Evolutionary conservation across 2,888 invertebrate genomes (phyloP).

Genomic region (Acronicta alni): DNA sequence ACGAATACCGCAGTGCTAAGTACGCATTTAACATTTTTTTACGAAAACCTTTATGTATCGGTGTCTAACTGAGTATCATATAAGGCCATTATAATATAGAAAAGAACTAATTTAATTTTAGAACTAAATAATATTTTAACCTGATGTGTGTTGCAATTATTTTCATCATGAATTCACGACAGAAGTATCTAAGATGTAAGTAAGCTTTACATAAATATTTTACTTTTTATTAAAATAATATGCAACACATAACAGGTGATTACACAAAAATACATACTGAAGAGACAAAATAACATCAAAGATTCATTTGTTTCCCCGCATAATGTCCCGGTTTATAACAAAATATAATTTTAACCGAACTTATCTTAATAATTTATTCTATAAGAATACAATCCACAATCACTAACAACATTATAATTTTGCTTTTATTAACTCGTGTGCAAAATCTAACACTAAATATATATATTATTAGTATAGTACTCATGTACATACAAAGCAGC

Average conservation of each 20-base stretch:
- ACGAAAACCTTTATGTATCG: constrained; percentile 16
- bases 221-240: constrained; percentile 8
- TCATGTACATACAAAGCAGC: constrained; percentile 12
- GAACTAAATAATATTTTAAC: constrained; percentile 33
- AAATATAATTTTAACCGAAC: constrained; percentile 48
- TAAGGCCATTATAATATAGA: constrained; percentile 30
- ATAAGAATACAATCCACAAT: constrained; percentile 47
- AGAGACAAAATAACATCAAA: constrained; percentile 11
- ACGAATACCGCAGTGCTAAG: constrained; percentile 6
- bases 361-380: constrained; percentile 49
- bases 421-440: constrained; percentile 46
- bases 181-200: neutral
- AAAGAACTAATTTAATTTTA: constrained; percentile 19
- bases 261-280: constrained; percentile 6
- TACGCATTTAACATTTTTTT: constrained; percentile 15
- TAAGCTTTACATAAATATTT: neutral
- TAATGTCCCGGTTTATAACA: constrained; percentile 22
- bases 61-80: constrained; percentile 42
- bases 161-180: constrained; percentile 10
- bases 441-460: constrained; percentile 36
- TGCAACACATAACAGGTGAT: constrained; percentile 9
- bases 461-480: constrained; percentile 18
- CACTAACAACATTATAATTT: constrained; percentile 48
- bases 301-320: constrained; percentile 7
- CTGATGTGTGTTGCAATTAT: constrained; percentile 19